These are phyloP conservation scores for Mesocricetus auratus DNA, from an alignment of 2,113 vertebrate species.

Conservation along the genomic window DNA sequence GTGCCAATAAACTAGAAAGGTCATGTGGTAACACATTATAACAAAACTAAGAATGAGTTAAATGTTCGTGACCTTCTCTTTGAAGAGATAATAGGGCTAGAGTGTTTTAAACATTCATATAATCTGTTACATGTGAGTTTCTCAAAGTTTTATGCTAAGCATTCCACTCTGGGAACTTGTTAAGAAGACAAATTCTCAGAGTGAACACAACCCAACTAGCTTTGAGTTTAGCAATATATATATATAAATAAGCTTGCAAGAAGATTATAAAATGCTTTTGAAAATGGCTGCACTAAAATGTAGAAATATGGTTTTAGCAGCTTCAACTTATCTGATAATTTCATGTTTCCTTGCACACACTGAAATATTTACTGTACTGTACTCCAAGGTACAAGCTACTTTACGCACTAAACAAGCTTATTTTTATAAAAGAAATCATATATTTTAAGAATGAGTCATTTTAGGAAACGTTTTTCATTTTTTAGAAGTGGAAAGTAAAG, in stretches of 20 bases:
- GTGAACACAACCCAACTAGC: rapidly evolving
- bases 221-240: neutral
- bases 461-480: neutral
- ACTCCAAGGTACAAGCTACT: neutral
- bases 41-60: neutral
- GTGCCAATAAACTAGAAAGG: neutral
- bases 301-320: neutral
- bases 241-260: neutral
- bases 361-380: too few species aligned
- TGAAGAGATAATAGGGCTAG: too few species aligned
- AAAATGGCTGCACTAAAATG: neutral
- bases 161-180: neutral
- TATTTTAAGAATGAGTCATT: neutral
- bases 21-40: neutral
- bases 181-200: neutral
- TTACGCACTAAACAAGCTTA: neutral
- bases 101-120: neutral
- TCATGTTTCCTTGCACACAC: neutral
- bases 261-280: neutral
- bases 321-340: neutral
- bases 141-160: neutral
- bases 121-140: neutral
- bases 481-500: neutral
- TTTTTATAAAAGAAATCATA: neutral
- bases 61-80: neutral